These are phyloP conservation scores for Timandra comae DNA, from an alignment of 2,888 invertebrate species.

Conservation along the genomic window DNA sequence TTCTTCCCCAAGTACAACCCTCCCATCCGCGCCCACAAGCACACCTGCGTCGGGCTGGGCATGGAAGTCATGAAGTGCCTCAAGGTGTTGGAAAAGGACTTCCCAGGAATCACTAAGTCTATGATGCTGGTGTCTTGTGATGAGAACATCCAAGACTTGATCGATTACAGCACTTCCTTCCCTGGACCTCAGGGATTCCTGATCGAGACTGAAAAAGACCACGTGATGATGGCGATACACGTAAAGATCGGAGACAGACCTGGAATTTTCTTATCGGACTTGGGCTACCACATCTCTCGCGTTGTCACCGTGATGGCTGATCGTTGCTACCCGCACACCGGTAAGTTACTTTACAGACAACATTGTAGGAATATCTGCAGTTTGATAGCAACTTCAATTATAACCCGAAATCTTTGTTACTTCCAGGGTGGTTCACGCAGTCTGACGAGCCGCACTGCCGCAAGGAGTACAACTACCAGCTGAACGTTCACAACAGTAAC, in stretches of 20 bases:
- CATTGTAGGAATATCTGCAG: too few species aligned
- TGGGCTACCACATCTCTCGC: slow-evolving; percentile 93
- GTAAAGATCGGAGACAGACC: slow-evolving; percentile 83
- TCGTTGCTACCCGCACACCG: slow-evolving; percentile 91
- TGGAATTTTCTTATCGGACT: slow-evolving; percentile 89
- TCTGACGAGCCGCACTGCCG: slow-evolving; percentile 85
- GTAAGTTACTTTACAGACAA: too few species aligned
- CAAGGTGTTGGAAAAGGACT: slow-evolving; percentile 77
- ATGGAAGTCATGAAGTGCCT: slow-evolving; percentile 87
- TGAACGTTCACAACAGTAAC: slow-evolving; percentile 80
- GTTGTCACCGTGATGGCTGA: slow-evolving; percentile 93
- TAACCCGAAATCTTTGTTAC: slow-evolving; percentile 13
- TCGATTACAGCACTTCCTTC: slow-evolving; percentile 79
- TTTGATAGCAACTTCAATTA: too few species aligned
- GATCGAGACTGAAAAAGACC: slow-evolving; percentile 89
- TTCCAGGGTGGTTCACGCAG: slow-evolving; percentile 88
- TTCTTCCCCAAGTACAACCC: slow-evolving; percentile 90
- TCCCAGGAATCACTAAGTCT: slow-evolving; percentile 82
- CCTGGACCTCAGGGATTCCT: slow-evolving; percentile 78
- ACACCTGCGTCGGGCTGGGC: slow-evolving; percentile 93
- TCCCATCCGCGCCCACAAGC: slow-evolving; percentile 87
- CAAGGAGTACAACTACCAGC: slow-evolving; percentile 90
- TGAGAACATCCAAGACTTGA: slow-evolving; percentile 83
- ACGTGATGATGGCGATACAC: slow-evolving; percentile 88
- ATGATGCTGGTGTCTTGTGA: slow-evolving; percentile 90